phyloP scores from a whole-genome alignment of 64 coral and sea anemone genomes.

The Anthopleura sola region DNA sequence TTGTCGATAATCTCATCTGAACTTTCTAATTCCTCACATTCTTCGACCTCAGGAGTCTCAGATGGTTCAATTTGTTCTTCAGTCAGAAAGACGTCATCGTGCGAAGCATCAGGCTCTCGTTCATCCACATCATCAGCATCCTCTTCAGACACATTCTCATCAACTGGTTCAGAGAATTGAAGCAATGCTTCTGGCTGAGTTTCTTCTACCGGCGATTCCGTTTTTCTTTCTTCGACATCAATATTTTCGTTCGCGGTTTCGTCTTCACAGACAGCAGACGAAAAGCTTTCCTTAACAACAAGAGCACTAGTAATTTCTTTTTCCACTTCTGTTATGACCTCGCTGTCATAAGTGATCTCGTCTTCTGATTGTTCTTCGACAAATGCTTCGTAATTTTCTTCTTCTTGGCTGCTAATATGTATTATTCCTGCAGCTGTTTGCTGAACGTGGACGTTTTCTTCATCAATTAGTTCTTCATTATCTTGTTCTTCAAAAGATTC shows the following conservation, averaged over 20 bases:
- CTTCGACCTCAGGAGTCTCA: background rate
- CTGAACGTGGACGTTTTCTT: background rate
- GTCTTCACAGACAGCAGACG: slow-evolving; percentile 23
- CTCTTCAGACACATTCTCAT: background rate
- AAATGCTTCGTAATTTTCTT: slow-evolving; percentile 2
- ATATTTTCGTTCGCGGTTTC: background rate
- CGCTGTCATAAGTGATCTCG: slow-evolving; percentile 12
- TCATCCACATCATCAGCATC: background rate
- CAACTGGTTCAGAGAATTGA: background rate
- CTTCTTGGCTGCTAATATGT: slow-evolving; percentile 10
- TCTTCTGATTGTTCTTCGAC: slow-evolving; percentile 18
- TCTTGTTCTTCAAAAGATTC: slow-evolving; percentile 32
- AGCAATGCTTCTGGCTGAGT: background rate
- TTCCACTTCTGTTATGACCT: slow-evolving; percentile 23
- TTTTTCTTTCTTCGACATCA: background rate
- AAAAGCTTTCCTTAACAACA: slow-evolving; percentile 33
- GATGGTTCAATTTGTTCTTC: background rate
- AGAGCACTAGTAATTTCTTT: slow-evolving; percentile 10
- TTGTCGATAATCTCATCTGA: slow-evolving; percentile 1
- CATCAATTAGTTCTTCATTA: background rate
- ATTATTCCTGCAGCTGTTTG: background rate
- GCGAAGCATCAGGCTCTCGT: background rate
- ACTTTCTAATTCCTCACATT: slow-evolving; percentile 5
- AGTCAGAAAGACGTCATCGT: background rate
- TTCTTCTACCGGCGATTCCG: background rate